Evolutionary conservation across 53 echinoderm and acorn worm genomes (phyloP), one percentile per base, ranked within the genome.

Genomic region (Holothuria scabra): DNA sequence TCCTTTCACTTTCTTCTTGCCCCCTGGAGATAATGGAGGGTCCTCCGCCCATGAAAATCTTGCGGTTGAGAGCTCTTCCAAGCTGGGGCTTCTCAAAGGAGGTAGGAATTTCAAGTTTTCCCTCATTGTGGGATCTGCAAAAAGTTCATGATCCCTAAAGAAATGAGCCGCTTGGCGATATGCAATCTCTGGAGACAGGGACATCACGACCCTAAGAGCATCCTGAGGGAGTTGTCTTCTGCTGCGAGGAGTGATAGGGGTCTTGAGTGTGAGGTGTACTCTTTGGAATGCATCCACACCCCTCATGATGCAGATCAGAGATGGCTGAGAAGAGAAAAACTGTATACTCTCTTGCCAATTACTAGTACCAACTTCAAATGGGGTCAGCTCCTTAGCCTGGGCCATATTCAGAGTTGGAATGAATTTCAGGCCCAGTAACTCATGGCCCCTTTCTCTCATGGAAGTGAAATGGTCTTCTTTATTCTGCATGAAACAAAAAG

Each of bases 321-420:
- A 90, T 8, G 99, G 94, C 80, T 89, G 88, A 44, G 99, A 90
- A 20, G 87, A 89, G 74, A 99, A 78, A 34, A 85, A 79, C 60
- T 94, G 91, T 35, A 94, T 78, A 48, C 99, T 99, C n/a, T 92
- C 66, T 68, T 93, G 94, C 99, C 99, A 99, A 86, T 85, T 80
- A 33, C 90, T 88, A 60, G 89, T 94, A 22, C 99, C 99, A 8
- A 99, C 93, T 75, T 99, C 99, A 60, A 89, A 99, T 12, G 99
- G 99, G n/a, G 94, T 99, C 3, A 99, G 83, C 44, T 99, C 99
- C 67, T 93, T 99, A 56, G 99, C 91, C 79, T 99, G 99, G 70
- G 87, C 72, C 23, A 95, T 80, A 20, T 89, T 93, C 18, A 99
- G 86, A 19, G 80, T 74, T 7, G 99, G 95, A 0, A 99, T 90